Base-by-base conservation (phyloP, 1,140 invertebrate genomes). In the Brachionus sp. region DNA sequence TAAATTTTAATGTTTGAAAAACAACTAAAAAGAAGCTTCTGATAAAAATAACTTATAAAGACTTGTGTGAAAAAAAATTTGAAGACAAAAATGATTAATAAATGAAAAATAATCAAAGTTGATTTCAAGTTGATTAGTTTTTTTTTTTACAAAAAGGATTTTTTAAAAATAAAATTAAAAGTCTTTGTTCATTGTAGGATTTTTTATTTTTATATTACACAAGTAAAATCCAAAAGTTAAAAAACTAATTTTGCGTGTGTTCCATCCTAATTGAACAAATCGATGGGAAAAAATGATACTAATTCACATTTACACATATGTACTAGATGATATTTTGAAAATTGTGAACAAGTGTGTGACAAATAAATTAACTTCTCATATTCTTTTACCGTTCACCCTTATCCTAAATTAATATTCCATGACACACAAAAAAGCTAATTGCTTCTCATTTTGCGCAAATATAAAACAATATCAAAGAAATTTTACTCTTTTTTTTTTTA, bases 401-500 rank as follows among this genome's bases (percentile, higher is more conserved):
- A 70, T 70, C 66, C 35, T 39, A 70, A 70, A 70, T 70, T 70
- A 70, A 70, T 70, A 16, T 39, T 10, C 66, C 66, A 39, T 70
- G 66, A 37, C 35, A 70, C 10, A 16, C 29, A 70, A 39, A 70
- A 70, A 70, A 39, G 70, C 39, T 75, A 44, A 75, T 46, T 75
- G 37, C 70, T 75, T 75, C 42, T 75, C 37, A 46, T 75, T 75
- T 46, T 25, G n/a, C 39, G 39, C 37, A n/a, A 73, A 68, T 33
- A 35, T 68, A 73, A 39, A 23, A 29, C 3, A 75, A 75, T 35
- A 75, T 75, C 70, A 75, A 75, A 75, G 37, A 75, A 75, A 75
- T 75, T 75, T 19, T 39, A 70, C 66, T 39, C 66, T 12, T 57
- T 57, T 57, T 57, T n/a, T 57, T 70, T 66, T 66, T 66, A 75